Conservation (phyloP, 2,797 vertebrate genomes). For the Rhabdophis nuchalis region DNA sequence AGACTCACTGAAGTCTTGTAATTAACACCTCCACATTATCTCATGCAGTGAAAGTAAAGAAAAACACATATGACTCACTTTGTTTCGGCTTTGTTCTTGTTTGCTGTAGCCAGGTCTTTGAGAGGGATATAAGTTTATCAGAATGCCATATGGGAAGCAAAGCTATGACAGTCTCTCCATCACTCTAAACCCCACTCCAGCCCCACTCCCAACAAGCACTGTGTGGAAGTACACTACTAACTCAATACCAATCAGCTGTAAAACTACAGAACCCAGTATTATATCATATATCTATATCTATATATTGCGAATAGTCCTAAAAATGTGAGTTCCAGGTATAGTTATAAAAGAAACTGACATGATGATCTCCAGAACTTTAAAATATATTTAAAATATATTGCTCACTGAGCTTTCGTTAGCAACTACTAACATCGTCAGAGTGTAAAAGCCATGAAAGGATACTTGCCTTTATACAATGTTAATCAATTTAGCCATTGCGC, state of each 20-base stretch:
- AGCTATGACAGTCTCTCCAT: constrained; percentile 60
- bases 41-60: constrained; percentile 75
- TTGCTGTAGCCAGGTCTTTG: constrained; percentile 74
- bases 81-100: constrained; percentile 75
- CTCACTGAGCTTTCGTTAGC: too few relatives aligned
- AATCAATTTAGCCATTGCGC: too few relatives aligned
- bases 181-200: not conserved
- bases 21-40: constrained; percentile 82
- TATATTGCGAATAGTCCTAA: too few relatives aligned
- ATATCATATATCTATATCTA: not conserved
- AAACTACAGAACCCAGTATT: constrained; percentile 11
- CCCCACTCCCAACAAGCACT: constrained; percentile 46
- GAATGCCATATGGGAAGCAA: constrained; percentile 68
- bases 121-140: constrained; percentile 70
- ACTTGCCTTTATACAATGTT: too few relatives aligned
- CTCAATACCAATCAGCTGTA: constrained; percentile 30
- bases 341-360: too few relatives aligned
- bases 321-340: too few relatives aligned
- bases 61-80: constrained; percentile 78
- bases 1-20: constrained; percentile 76
- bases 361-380: too few relatives aligned
- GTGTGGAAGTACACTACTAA: constrained; percentile 53
- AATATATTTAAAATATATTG: too few relatives aligned
- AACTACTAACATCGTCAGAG: too few relatives aligned
- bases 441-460: too few relatives aligned